Percentiles rank a stretch among this genome's conserved stretches.
These are phyloP conservation scores for Eueides isabella DNA, from an alignment of 1,140 invertebrate genomes.

Conservation along the genomic window DNA sequence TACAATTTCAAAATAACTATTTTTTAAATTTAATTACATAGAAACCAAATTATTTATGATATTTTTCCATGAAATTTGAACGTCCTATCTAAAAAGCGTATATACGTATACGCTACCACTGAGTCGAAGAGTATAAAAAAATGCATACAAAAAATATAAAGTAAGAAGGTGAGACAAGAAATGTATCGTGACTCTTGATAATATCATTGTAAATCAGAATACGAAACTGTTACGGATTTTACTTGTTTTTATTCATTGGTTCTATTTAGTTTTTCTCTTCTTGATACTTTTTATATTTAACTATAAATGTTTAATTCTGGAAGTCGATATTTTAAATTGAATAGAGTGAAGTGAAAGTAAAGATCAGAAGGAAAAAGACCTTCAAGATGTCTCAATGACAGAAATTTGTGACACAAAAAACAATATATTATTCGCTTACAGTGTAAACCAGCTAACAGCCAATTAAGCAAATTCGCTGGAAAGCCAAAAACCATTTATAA, in stretches of 20 bases:
- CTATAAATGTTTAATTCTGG: neutral
- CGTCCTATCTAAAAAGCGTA: neutral
- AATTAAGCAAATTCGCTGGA: too few species aligned
- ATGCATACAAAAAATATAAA: constrained; percentile 1
- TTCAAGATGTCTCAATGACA: neutral
- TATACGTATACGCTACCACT: neutral
- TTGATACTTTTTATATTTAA: neutral
- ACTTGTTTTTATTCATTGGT: neutral
- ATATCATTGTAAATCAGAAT: neutral
- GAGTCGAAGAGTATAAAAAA: neutral
- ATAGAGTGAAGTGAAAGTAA: neutral
- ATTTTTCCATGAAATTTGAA: too few species aligned
- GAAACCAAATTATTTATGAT: too few species aligned
- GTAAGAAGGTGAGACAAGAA: constrained; percentile 1
- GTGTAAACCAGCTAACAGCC: too few species aligned
- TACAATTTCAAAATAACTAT: too few species aligned
- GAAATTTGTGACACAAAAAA: neutral
- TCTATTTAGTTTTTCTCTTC: neutral
- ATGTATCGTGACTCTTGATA: neutral
- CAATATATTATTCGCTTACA: too few species aligned
- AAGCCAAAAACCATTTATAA: too few species aligned
- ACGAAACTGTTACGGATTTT: constrained; percentile 2
- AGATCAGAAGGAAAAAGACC: neutral
- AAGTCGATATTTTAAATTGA: neutral
- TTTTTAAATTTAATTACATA: too few species aligned